phyloP scores from a whole-genome alignment of 2,797 vertebrate species.

The Silurus aristotelis region DNA sequence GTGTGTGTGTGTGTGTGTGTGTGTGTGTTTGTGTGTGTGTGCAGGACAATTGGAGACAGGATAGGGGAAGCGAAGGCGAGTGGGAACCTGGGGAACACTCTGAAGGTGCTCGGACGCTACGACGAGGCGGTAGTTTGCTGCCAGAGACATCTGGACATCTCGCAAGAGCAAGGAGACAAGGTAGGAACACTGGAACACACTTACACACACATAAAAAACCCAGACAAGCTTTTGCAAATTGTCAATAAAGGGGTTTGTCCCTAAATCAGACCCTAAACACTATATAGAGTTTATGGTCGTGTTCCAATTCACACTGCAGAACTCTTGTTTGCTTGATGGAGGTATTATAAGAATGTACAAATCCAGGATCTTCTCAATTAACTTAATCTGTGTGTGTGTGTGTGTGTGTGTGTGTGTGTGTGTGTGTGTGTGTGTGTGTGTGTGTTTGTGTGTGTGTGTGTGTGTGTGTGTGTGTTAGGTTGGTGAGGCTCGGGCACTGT shows the following conservation, averaged over 20 bases:
- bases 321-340: background rate
- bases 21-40: slow-evolving; percentile 1
- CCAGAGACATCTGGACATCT: slow-evolving; percentile 94
- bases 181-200: slow-evolving; percentile 62
- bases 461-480: slow-evolving; percentile 72
- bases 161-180: slow-evolving; percentile 94
- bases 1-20: slow-evolving; percentile 1
- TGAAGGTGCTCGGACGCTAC: slow-evolving; percentile 92
- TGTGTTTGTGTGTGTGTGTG: slow-evolving; percentile 6
- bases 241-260: background rate
- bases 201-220: background rate
- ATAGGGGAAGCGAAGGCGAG: slow-evolving; percentile 97
- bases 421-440: slow-evolving; percentile 26
- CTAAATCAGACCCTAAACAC: background rate
- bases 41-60: slow-evolving; percentile 92
- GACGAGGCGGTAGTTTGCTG: slow-evolving; percentile 94
- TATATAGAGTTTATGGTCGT: background rate
- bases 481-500: slow-evolving; percentile 91
- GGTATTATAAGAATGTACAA: background rate
- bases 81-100: slow-evolving; percentile 93
- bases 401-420: background rate
- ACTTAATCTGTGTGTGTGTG: background rate
- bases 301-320: background rate
- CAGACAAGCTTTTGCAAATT: background rate
- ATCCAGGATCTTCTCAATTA: background rate